Percentiles rank a stretch among this genome's conserved stretches.
phyloP scores from a whole-genome alignment of 1,140 invertebrate genomes.

The Mactra quadrangularis region DNA sequence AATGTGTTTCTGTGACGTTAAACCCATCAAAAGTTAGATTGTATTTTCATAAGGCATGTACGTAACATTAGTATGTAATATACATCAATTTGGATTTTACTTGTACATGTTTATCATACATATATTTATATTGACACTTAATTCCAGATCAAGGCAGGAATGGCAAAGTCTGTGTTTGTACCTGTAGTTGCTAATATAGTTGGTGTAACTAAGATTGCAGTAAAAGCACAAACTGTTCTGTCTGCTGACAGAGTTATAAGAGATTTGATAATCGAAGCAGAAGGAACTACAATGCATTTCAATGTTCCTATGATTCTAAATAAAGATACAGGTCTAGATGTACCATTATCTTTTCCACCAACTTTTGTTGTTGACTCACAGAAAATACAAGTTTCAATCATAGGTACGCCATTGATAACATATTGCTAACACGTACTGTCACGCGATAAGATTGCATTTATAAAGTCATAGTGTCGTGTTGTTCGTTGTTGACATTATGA shows the following conservation, averaged over 20 bases:
- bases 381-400: conserved; percentile 40
- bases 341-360: conserved; percentile 30
- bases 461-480: too few relatives aligned
- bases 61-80: too few relatives aligned
- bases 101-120: too few relatives aligned
- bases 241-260: conserved; percentile 59
- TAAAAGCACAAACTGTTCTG: conserved; percentile 49
- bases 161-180: conserved; percentile 43
- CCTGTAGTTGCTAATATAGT: conserved; percentile 53
- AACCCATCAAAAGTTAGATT: too few relatives aligned
- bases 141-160: conserved; percentile 48
- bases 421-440: too few relatives aligned
- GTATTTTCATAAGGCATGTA: too few relatives aligned
- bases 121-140: too few relatives aligned
- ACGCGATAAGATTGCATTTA: too few relatives aligned
- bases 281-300: conserved; percentile 43
- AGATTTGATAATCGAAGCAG: conserved; percentile 55
- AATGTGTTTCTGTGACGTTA: too few relatives aligned
- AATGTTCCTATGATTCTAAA: conserved; percentile 37
- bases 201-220: conserved; percentile 27
- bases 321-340: conserved; percentile 5
- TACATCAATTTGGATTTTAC: too few relatives aligned
- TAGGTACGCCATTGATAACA: conserved; percentile 8
- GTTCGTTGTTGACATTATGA: too few relatives aligned
- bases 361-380: conserved; percentile 42